A percentile compares a stretch with the other conserved stretches of the same genome.
These are phyloP conservation scores for Ichneumon xanthorius DNA, from an alignment of 2,888 invertebrate species.

Conservation along the genomic window DNA sequence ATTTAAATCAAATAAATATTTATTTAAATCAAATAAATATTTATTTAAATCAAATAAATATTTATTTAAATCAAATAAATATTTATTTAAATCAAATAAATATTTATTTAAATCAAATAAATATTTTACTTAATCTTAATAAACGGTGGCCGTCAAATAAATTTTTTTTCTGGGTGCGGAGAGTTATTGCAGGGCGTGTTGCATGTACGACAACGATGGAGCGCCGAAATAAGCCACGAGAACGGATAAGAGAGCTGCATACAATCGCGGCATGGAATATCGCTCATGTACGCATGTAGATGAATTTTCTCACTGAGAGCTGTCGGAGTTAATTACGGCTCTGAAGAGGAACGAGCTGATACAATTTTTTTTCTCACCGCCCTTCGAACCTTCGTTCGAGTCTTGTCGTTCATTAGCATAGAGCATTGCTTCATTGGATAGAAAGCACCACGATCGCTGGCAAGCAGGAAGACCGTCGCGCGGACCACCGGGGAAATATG, in stretches of 20 bases:
- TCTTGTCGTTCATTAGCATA: slow-evolving; percentile 58
- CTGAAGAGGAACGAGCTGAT: slow-evolving; percentile 30
- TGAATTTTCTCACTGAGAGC: slow-evolving; percentile 36
- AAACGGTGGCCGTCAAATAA: too few species aligned
- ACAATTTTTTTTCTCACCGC: slow-evolving; percentile 19
- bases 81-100: too few species aligned
- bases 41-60: too few species aligned
- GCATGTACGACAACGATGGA: slow-evolving; percentile 24
- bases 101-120: too few species aligned
- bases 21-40: too few species aligned
- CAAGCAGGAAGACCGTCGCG: slow-evolving; percentile 28
- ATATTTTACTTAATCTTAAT: too few species aligned
- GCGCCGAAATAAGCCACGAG: slow-evolving; percentile 10
- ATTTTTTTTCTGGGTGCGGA: not conserved
- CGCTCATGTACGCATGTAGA: slow-evolving; percentile 16
- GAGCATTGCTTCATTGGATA: slow-evolving; percentile 36
- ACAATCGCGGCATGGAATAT: slow-evolving; percentile 12
- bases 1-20: too few species aligned
- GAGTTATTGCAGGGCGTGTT: not conserved
- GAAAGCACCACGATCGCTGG: slow-evolving; percentile 24
- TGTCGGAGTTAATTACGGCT: slow-evolving; percentile 59
- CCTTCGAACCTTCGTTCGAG: slow-evolving; percentile 27
- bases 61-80: too few species aligned
- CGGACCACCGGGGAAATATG: slow-evolving; percentile 73
- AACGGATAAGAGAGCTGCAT: not conserved